A percentile compares a stretch with the other conserved stretches of the same genome.
These are phyloP conservation scores for Heliconius cydno DNA, from an alignment of 2,888 invertebrate genomes.

Conservation along the genomic window DNA sequence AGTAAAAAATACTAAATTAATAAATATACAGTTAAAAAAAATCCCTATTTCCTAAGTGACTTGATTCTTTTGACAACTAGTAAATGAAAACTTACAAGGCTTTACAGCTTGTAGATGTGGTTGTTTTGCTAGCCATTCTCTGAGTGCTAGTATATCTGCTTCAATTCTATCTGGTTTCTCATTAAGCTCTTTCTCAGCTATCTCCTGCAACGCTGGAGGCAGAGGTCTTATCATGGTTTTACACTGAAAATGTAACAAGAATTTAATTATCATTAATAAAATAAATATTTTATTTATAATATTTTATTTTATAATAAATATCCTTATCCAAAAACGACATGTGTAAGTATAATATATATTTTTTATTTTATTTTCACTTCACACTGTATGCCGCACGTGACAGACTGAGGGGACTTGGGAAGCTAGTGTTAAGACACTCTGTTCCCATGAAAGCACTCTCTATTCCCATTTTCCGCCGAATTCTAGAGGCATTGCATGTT, in stretches of 20 bases:
- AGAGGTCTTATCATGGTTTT: slow-evolving; percentile 58
- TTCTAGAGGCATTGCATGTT: too few relatives aligned
- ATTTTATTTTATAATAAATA: neutral
- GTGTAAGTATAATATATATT: neutral
- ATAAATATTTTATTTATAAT: neutral
- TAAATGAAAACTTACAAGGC: slow-evolving; percentile 64
- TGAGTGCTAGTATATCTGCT: slow-evolving; percentile 68
- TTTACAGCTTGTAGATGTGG: slow-evolving; percentile 73
- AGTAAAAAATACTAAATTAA: too few relatives aligned
- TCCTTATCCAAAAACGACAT: neutral
- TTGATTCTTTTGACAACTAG: neutral
- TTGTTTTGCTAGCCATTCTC: slow-evolving; percentile 79
- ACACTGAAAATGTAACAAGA: slow-evolving; percentile 7
- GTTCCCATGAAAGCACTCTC: too few relatives aligned
- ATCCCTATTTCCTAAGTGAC: neutral
- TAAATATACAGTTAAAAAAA: too few relatives aligned
- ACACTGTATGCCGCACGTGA: too few relatives aligned
- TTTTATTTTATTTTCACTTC: too few relatives aligned
- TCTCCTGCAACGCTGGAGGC: slow-evolving; percentile 64
- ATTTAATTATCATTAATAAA: neutral
- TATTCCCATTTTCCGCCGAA: too few relatives aligned
- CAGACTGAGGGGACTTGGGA: too few relatives aligned
- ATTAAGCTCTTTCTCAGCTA: slow-evolving; percentile 75
- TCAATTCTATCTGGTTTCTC: slow-evolving; percentile 69
- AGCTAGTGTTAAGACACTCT: too few relatives aligned